These are phyloP conservation scores for Lepidocyrtinus sp. DNA, from an alignment of 2,888 invertebrate genomes.

Conservation along the genomic window DNA sequence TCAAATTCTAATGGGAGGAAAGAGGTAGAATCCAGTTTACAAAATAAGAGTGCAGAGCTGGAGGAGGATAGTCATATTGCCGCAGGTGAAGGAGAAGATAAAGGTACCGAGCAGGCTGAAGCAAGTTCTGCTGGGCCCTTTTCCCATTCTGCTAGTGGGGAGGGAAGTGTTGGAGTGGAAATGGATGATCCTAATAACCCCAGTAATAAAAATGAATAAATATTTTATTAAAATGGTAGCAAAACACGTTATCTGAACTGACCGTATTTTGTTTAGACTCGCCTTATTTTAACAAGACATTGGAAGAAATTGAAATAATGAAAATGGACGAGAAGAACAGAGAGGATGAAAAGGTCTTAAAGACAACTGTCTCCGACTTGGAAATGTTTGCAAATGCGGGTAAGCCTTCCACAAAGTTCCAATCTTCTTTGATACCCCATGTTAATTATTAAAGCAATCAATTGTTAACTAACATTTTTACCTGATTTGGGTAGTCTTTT, in stretches of 20 bases:
- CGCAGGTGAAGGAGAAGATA: conserved; percentile 59
- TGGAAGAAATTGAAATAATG: conserved; percentile 68
- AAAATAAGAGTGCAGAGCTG: conserved; percentile 60
- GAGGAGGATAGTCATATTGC: conserved; percentile 56
- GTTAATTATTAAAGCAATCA: too few relatives aligned
- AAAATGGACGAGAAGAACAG: conserved; percentile 66
- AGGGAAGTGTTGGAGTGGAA: conserved; percentile 55
- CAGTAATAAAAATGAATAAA: conserved; percentile 42
- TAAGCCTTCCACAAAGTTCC: conserved; percentile 71
- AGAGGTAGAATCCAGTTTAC: conserved; percentile 45
- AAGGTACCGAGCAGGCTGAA: conserved; percentile 22
- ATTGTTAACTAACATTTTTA: too few relatives aligned
- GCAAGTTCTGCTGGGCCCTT: conserved; percentile 53
- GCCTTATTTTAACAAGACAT: conserved; percentile 68
- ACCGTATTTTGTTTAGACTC: too few relatives aligned
- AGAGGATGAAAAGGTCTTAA: conserved; percentile 71
- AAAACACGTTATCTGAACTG: not conserved
- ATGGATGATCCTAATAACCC: conserved; percentile 56
- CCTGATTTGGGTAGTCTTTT: conserved; percentile 73
- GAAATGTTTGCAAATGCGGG: conserved; percentile 78
- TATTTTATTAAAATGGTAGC: not conserved
- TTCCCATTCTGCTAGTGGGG: conserved; percentile 66
- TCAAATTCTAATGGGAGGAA: conserved; percentile 23
- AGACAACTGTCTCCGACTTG: conserved; percentile 75
- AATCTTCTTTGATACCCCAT: too few relatives aligned